phyloP scores from a whole-genome alignment of 2,113 vertebrate genomes.

The Hippopotamus amphibius region DNA sequence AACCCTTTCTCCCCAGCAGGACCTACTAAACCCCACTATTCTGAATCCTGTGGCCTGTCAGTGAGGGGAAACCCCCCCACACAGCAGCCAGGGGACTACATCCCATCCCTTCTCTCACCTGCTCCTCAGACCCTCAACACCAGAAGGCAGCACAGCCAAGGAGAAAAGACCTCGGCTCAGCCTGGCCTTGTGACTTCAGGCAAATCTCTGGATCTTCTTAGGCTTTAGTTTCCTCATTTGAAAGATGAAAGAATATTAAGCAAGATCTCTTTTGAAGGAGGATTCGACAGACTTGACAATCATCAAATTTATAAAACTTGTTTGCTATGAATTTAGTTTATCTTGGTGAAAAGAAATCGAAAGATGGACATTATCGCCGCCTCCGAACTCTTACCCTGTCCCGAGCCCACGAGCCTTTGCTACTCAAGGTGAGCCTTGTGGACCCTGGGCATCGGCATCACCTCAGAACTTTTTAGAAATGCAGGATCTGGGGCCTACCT shows the following conservation, averaged over 20 bases:
- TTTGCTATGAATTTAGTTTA: not conserved
- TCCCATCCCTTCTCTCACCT: not conserved
- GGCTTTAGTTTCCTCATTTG: not conserved
- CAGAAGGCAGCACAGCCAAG: not conserved
- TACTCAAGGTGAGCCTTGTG: not conserved
- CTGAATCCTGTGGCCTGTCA: not conserved
- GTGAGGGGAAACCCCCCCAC: not conserved
- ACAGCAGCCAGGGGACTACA: not conserved
- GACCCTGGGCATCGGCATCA: not conserved
- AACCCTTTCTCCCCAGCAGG: not conserved
- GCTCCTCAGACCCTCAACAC: not conserved
- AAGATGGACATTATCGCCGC: not conserved
- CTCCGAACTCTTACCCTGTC: not conserved
- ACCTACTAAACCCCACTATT: not conserved
- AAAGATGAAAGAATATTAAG: slow-evolving; percentile 15
- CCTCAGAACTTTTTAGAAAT: not conserved
- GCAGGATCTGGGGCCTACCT: not conserved
- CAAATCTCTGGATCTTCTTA: not conserved
- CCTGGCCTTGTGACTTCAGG: not conserved
- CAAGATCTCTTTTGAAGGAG: not conserved
- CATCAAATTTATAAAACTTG: not conserved
- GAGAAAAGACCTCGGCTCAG: not conserved
- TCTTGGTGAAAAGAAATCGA: not conserved
- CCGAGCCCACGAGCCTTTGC: not conserved
- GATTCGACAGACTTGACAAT: not conserved